Evolutionary conservation across 2,888 invertebrate species (phyloP), one percentile per base, ranked within the genome.

Genomic region (Rhingia campestris): DNA sequence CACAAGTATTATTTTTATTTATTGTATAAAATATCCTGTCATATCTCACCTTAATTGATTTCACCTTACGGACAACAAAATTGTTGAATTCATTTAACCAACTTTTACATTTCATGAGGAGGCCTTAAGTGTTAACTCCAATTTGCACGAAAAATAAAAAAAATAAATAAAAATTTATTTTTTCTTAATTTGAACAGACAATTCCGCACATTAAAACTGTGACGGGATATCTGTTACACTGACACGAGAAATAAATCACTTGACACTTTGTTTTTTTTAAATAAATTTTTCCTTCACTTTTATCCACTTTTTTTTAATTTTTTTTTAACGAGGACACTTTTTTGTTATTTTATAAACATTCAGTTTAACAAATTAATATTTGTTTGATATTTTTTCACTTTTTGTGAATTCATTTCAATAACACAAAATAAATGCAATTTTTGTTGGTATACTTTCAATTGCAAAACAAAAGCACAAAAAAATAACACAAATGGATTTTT

Each of bases 81-180:
- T 90, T 90, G 91, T 91, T 91, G 89, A 91, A 88, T 89, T 91
- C 91, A 88, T 90, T 90, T 67, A 91, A 90, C 91, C 91, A 91
- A 86, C 89, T 90, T 91, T 91, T 91, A 88, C 91, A 91, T 91
- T 91, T 91, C 91, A 91, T 91, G 87, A 88, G 90, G 89, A 90
- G 88, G 90, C 89, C 64, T 86, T 86, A 58, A 56, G 33, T 81
- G 33, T 77, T 43, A 43, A 45, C 61, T 56, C 67, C 58, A 84
- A 69, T 59, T 64, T 72, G 33, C 76, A 64, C 72, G 66, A 82
- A 75, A 66, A 54, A 59, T 43, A 58, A 63, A 63, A 63, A 53
- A 58, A 72, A 59, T 63, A 49, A 37, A 64, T 49, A 41, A 33
- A 53, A 53, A 37, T 61, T 67, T 54, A 22, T 59, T 51, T 70